Conservation (phyloP, 2,797 vertebrate genomes). For the Peromyscus eremicus region DNA sequence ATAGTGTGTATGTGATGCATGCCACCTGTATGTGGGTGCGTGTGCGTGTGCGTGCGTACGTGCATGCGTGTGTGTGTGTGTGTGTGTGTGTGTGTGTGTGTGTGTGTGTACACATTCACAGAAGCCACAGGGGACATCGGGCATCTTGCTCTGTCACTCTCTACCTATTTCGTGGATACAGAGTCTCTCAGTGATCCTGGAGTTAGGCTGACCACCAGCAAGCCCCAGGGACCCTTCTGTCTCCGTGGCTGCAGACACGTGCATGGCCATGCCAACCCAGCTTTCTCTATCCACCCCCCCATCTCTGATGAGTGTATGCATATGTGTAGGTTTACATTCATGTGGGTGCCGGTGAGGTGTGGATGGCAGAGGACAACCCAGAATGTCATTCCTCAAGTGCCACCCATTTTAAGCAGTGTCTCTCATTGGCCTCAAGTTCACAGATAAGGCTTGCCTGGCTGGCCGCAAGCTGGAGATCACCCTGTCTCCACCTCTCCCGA, state of each 20-base stretch:
- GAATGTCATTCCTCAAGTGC: not conserved
- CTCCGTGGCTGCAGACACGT: not conserved
- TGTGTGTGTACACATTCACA: not conserved
- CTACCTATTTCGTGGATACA: not conserved
- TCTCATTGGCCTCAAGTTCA: not conserved
- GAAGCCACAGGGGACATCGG: not conserved
- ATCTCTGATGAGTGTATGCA: not conserved
- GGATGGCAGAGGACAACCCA: not conserved
- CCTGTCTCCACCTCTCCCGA: not conserved
- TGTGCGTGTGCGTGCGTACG: not conserved
- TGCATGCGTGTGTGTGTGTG: not conserved
- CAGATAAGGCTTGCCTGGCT: not conserved
- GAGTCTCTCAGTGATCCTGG: not conserved
- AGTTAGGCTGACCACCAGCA: not conserved
- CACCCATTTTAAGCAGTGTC: not conserved
- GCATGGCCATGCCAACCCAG: not conserved
- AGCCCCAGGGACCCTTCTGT: not conserved
- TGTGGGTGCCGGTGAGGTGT: not conserved
- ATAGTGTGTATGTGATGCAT: not conserved
- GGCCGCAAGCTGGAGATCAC: not conserved
- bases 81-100: not conserved
- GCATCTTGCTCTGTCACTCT: not conserved
- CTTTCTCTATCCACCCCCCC: not conserved
- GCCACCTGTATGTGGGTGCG: not conserved
- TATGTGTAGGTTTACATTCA: not conserved